These are phyloP conservation scores for Geophilus truncorum DNA, from an alignment of 2,888 invertebrate genomes.

Conservation along the genomic window DNA sequence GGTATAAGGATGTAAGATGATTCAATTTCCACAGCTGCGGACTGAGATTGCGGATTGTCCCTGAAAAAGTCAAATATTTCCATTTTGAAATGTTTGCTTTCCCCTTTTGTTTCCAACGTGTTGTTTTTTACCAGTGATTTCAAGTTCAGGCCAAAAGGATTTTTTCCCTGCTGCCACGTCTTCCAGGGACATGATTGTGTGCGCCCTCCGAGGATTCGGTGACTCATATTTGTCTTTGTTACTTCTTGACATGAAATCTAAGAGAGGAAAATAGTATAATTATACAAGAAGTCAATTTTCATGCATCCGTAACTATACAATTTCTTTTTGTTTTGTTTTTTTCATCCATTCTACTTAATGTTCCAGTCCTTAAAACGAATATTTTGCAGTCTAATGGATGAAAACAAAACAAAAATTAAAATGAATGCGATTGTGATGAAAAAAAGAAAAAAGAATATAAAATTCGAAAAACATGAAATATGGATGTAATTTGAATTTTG, in stretches of 20 bases:
- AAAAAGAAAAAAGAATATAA: too few species aligned
- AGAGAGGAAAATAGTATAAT: too few species aligned
- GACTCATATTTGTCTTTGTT: constrained; percentile 85
- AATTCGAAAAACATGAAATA: too few species aligned
- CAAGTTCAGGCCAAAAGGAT: constrained; percentile 86
- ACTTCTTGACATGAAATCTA: constrained; percentile 37
- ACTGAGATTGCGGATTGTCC: constrained; percentile 90
- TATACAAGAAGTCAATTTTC: too few species aligned
- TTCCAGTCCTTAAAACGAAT: too few species aligned
- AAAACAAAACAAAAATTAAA: too few species aligned
- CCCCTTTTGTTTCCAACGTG: background rate
- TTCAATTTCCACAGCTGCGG: constrained; percentile 84
- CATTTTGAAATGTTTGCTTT: background rate
- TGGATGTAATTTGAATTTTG: too few species aligned
- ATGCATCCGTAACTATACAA: too few species aligned
- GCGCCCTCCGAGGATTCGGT: constrained; percentile 70
- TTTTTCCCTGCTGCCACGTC: constrained; percentile 89
- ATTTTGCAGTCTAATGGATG: too few species aligned
- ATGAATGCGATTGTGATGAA: too few species aligned
- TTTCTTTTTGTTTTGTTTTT: too few species aligned
- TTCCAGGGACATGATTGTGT: constrained; percentile 88
- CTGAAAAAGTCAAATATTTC: constrained; percentile 56
- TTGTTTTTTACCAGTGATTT: constrained; percentile 63
- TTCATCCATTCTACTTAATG: too few species aligned
- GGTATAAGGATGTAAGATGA: constrained; percentile 88